Conservation (phyloP, 2,888 invertebrate species). For the Amiota mariae region DNA sequence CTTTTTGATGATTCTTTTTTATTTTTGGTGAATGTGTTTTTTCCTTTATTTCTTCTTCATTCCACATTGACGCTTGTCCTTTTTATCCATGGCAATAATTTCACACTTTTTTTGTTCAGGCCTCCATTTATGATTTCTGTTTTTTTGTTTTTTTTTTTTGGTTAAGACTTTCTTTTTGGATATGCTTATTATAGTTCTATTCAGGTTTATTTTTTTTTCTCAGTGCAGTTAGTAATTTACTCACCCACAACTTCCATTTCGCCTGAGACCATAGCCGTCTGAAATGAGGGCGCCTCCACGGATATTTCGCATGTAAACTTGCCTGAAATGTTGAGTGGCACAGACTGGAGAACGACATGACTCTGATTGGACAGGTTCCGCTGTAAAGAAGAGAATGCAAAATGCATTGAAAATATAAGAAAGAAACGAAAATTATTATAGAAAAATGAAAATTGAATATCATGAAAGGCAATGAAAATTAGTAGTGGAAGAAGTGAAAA, state of each 20-base stretch:
- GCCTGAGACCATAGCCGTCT: conserved; percentile 73
- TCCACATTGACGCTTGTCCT: conserved; percentile 33
- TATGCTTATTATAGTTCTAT: neutral
- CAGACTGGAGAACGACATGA: conserved; percentile 72
- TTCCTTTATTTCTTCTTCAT: neutral
- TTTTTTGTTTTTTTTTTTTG: conserved; percentile 30
- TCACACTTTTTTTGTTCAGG: conserved; percentile 29
- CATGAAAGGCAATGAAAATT: conserved; percentile 35
- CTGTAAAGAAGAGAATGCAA: conserved; percentile 50
- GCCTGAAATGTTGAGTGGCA: conserved; percentile 73
- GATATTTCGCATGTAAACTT: conserved; percentile 74
- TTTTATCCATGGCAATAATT: conserved; percentile 46
- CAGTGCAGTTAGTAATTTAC: conserved; percentile 46
- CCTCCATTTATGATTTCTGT: conserved; percentile 31
- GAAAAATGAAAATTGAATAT: conserved; percentile 52
- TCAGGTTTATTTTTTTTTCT: conserved; percentile 19
- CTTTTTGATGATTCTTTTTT: conserved; percentile 5
- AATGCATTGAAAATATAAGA: conserved; percentile 20
- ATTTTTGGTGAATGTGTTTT: too few species aligned
- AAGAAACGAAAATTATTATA: conserved; percentile 30
- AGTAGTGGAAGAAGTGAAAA: conserved; percentile 17
- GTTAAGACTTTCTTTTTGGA: too few species aligned
- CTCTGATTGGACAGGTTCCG: conserved; percentile 73
- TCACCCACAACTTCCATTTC: conserved; percentile 74
- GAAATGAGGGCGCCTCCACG: conserved; percentile 73